Conservation (phyloP, 2,797 vertebrate genomes). For the Pipistrellus kuhlii region DNA sequence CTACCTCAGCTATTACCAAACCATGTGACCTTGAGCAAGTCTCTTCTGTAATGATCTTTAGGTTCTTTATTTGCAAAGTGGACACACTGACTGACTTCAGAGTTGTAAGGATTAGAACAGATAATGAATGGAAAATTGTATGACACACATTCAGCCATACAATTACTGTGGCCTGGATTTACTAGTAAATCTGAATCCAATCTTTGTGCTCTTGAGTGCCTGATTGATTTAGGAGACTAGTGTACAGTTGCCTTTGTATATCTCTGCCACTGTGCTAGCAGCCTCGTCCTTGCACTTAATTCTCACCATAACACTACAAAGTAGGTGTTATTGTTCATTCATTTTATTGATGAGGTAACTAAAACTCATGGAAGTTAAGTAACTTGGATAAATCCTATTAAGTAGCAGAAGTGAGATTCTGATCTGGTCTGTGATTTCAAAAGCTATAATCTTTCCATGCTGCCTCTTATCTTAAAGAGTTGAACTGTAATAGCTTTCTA, state of each 20-base stretch:
- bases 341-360: slow-evolving; percentile 21
- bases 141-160: not conserved
- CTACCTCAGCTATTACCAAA: not conserved
- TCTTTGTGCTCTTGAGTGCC: not conserved
- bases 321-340: not conserved
- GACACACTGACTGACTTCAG: not conserved
- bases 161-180: not conserved
- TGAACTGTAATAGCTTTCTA: not conserved
- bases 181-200: slow-evolving; percentile 24
- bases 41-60: not conserved
- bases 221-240: not conserved
- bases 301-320: not conserved
- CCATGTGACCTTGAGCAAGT: not conserved
- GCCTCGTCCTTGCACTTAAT: not conserved
- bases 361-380: not conserved
- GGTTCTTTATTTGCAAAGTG: not conserved
- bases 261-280: not conserved
- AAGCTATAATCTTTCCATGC: not conserved
- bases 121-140: not conserved
- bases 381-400: slow-evolving; percentile 6
- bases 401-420: slow-evolving; percentile 16
- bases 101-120: not conserved
- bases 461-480: not conserved
- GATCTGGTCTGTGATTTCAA: not conserved
- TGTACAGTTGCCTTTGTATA: not conserved